Evolutionary conservation across 1,140 invertebrate species (phyloP).

Genomic region (Drosophila arawakana): DNA sequence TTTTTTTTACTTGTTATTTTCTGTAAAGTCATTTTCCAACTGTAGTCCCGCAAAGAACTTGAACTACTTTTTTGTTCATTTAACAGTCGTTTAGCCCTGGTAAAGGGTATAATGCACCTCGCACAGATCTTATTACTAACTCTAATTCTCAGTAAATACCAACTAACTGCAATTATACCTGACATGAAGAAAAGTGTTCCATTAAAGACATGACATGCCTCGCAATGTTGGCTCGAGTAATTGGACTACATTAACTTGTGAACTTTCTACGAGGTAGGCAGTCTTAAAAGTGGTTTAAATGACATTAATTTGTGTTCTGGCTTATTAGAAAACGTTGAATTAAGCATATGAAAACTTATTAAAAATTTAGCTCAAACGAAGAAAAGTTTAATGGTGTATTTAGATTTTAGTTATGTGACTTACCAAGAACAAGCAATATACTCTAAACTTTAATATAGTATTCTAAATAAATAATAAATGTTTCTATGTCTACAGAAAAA

Average conservation of each 20-base stretch:
- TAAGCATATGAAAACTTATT: neutral
- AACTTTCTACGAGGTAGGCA: neutral
- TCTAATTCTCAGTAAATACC: constrained; percentile 1
- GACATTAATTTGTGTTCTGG: constrained; percentile 9
- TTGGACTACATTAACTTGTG: constrained; percentile 21
- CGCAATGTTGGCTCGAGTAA: constrained; percentile 12
- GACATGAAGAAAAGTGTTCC: constrained; percentile 20
- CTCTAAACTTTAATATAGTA: too few relatives aligned
- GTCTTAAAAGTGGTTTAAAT: constrained; percentile 2
- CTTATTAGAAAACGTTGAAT: constrained; percentile 20
- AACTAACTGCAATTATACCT: constrained; percentile 38
- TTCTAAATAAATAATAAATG: too few relatives aligned
- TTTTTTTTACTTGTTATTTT: too few relatives aligned
- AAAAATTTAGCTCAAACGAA: neutral
- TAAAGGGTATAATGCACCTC: constrained; percentile 4
- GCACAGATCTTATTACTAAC: neutral
- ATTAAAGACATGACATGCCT: neutral
- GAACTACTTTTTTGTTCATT: constrained; percentile 66
- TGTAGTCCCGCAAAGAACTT: constrained; percentile 53
- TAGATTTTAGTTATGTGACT: neutral
- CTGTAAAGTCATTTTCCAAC: neutral
- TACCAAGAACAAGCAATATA: too few relatives aligned
- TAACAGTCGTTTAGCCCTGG: constrained; percentile 25
- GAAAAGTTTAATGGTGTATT: too few relatives aligned
- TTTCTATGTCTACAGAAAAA: too few relatives aligned